Evolutionary conservation across 2,888 invertebrate genomes (phyloP), one percentile per base, ranked within the genome.

Genomic region (Bembecia ichneumoniformis): DNA sequence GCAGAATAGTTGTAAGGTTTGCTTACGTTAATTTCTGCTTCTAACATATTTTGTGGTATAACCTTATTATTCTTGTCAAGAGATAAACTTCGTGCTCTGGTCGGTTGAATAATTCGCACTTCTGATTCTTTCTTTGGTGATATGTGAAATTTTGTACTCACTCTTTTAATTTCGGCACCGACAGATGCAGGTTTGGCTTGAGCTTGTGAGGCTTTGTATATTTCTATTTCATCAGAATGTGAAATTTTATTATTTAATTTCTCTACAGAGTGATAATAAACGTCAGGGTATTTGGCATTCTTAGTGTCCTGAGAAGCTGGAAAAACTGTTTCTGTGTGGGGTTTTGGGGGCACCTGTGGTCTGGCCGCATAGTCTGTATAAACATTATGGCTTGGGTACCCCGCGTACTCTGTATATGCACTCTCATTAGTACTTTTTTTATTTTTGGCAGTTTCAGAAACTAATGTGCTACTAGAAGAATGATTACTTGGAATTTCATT

Each of bases 121-220:
- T 80, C 82, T 0, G 87, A 82, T 73, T 87, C 84, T 62, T 84
- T 87, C 63, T 84, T 87, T 3, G 87, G 87, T 3, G 86, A 86
- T 56, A 87, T 82, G 3, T 83, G 58, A 59, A 84, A 82, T 58
- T 71, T 81, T 13, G 86, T 86, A 53, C 82, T 83, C 2, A 84
- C 83, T 67, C 71, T 76, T 63, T 86, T 87, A 55, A 87, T 86
- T 69, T 87, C 83, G 14, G 87, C 87, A 11, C 87, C 82, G 9
- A 87, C 87, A 4, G 87, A 79, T 11, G 77, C 71, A 4, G 82
- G 84, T 49, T 74, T 58, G 0, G 60, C 58, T 56, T 70, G 71
- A 10, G 62, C 60, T 59, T 74, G 74, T n/a, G 77, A 72, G 17
- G 77, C 78, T 65, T 60, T 75, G 48, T 76, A 79, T 51, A 78